Base-by-base conservation (phyloP, 2,797 vertebrate genomes). In the Perodicticus potto region DNA sequence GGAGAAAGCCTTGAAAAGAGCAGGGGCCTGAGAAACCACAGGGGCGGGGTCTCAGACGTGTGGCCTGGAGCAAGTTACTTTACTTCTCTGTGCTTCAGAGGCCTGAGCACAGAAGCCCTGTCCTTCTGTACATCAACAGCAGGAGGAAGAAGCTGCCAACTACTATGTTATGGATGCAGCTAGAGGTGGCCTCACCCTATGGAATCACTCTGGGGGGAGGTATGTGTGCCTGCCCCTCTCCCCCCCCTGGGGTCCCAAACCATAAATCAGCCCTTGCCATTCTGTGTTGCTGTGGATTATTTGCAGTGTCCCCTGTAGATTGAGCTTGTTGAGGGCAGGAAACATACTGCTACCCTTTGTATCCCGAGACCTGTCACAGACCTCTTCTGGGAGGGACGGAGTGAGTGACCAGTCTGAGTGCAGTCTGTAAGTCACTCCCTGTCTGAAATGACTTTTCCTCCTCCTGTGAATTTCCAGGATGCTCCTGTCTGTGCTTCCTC, bases 1-100 rank as follows among this genome's bases (percentile, higher is more conserved):
- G 0, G 17, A 59, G 61, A 80, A 19, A 1, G 4, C 3, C 0
- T 0, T 67, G 29, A 63, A 70, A 19, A 61, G 49, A 76, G 20
- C 3, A 0, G 29, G 32, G 32, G n/a, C 63, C 73, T 61, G 13
- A 10, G 49, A 32, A 72, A 63, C 67, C 9, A 2, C 73, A 1
- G 16, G 82, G 40, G 7, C 59, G 20, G 10, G 3, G 61, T 12
- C 77, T 81, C 61, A 4, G 34, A 86, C 77, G 49, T 65, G 92
- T 74, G 70, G 43, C 82, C 92, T 59, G 17, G 32, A 55, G 37
- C 74, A 20, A 43, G 59, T 91, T 27, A n/a, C 72, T 86, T n/a
- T 17, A 40, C 1, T 9, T 94, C 90, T 94, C 93, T 83, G 94
- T 86, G 63, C 78, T 1, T 4, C 61, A 5, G 19, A 83, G 27